A percentile compares a stretch with the other conserved stretches of the same genome.
Conservation (phyloP, 2,797 vertebrate genomes). For the Cephalopachus bancanus region DNA sequence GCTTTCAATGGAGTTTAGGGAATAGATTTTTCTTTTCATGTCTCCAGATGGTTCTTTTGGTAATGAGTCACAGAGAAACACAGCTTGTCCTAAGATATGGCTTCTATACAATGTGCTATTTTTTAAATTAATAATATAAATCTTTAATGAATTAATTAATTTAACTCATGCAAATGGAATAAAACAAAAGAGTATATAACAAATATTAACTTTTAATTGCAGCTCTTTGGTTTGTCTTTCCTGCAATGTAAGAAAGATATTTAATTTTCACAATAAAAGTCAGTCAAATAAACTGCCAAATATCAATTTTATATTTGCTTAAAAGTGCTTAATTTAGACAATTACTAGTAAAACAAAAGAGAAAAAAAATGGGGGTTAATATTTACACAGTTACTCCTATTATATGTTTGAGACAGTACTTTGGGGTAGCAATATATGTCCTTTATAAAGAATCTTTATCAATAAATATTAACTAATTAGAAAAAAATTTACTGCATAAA, state of each 20-base stretch:
- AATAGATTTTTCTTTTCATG: constrained; percentile 75
- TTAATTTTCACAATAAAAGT: constrained; percentile 53
- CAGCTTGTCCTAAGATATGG: constrained; percentile 78
- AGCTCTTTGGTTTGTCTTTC: not conserved
- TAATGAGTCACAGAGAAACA: constrained; percentile 78
- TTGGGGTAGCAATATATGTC: not conserved
- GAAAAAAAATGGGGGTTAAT: not conserved
- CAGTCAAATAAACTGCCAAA: not conserved
- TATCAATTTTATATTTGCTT: not conserved
- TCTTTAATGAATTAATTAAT: constrained; percentile 71
- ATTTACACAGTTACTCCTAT: constrained; percentile 34
- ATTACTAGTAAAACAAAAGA: constrained; percentile 13
- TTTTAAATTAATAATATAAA: constrained; percentile 76
- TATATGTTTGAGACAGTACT: not conserved
- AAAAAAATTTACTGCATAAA: not conserved
- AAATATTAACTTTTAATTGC: constrained; percentile 61
- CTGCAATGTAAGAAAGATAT: constrained; percentile 26
- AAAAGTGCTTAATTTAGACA: constrained; percentile 18
- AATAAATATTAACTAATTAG: not conserved
- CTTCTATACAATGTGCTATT: constrained; percentile 58
- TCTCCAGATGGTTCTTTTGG: constrained; percentile 78
- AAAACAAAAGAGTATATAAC: constrained; percentile 61
- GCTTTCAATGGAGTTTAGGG: constrained; percentile 65
- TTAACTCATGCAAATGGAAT: constrained; percentile 55
- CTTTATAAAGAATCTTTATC: not conserved